Evolutionary conservation across 2,113 vertebrate genomes (phyloP).

Genomic region (Chelonoidis abingdonii): DNA sequence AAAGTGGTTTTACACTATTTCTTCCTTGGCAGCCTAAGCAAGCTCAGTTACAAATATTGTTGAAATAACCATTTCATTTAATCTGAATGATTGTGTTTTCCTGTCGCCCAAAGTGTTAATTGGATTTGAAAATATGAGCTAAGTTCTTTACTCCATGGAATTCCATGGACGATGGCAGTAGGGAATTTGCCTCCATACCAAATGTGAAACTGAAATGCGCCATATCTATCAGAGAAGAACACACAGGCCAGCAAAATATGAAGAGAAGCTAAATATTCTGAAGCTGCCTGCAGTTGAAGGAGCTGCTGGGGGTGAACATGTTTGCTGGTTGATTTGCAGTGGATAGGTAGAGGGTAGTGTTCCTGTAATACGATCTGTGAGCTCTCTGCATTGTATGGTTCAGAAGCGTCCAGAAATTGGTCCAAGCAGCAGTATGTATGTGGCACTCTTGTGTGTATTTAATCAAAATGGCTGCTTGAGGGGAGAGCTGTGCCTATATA

Average conservation of each 20-base stretch:
- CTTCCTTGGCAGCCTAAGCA: neutral
- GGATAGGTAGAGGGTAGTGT: neutral
- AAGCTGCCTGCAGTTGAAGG: neutral
- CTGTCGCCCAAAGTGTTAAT: neutral
- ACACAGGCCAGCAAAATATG: neutral
- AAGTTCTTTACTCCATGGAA: neutral
- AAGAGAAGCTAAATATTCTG: neutral
- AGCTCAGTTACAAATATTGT: neutral
- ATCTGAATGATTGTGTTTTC: neutral
- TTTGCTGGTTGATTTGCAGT: neutral
- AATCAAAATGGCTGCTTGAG: neutral
- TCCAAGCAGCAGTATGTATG: neutral
- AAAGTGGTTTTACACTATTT: neutral
- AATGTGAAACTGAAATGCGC: neutral
- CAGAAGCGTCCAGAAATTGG: neutral
- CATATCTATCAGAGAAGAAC: neutral
- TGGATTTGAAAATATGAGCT: neutral
- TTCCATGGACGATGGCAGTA: neutral
- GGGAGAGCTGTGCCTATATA: neutral
- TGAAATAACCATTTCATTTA: neutral
- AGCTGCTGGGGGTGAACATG: neutral
- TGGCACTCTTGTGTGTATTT: neutral
- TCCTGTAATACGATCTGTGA: neutral
- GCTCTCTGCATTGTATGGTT: neutral
- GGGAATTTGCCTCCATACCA: neutral